Base-by-base conservation (phyloP, 2,797 vertebrate species). In the Chelidonichthys spinosus region DNA sequence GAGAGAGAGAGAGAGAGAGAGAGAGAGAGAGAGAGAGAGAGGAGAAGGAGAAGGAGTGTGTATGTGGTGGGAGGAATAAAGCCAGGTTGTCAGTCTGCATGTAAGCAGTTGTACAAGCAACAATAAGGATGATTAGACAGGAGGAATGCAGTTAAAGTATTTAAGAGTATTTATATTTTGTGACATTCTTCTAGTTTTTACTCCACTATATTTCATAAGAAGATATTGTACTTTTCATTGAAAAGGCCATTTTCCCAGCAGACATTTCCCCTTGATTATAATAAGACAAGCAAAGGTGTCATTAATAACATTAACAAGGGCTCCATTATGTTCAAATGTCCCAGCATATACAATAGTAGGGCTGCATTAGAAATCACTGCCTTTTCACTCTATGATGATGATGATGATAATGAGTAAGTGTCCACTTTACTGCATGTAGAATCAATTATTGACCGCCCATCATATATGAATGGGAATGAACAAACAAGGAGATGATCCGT, bases 1-100 rank as follows among this genome's bases (percentile, higher is more conserved):
- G n/a, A 14, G 56, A 72, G 25, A 47, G 25, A 66, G 56, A 72
- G 25, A 47, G 25, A 66, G 50, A 65, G n/a, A 25, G 42, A 64
- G n/a, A 14, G 56, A 72, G 25, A 47, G 25, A 66, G 50, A 65
- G n/a, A 25, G 42, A 64, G n/a, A 14, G 56, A 72, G 25, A 47
- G 25, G n/a, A n/a, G n/a, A n/a, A n/a, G n/a, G n/a, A 66, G 18
- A 42, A n/a, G 37, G 58, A 5, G 17, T 64, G 49, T 56, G 54
- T 61, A 53, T 67, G 47, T 54, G 6, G 17, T n/a, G 37, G 59
- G 55, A 7, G 50, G 11, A 8, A 4, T 17, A 7, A 7, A 47
- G n/a, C 14, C 42, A 11, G 10, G 64, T 60, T 39, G 42, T 50
- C 39, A 8, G 7, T 66, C 33, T 18, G 42, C 35, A 14, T 35